Conservation (phyloP, 2,888 invertebrate species). For the Oegoconia quadripuncta region DNA sequence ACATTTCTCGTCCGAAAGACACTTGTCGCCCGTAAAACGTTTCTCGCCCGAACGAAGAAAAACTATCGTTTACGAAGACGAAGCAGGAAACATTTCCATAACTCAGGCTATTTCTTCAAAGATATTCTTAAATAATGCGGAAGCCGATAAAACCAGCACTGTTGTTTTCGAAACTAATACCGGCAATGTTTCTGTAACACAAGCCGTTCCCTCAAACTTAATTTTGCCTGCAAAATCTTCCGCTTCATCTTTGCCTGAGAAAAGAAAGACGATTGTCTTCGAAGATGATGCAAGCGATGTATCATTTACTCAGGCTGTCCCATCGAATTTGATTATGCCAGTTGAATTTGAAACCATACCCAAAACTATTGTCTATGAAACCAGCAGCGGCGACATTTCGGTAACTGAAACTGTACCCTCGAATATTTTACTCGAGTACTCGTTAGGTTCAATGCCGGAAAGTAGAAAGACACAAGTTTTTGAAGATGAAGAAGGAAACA, state of each 20-base stretch:
- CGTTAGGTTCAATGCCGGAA: slow-evolving; percentile 19
- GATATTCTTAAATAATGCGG: slow-evolving; percentile 13
- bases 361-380: slow-evolving; percentile 24
- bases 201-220: background rate
- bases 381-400: background rate
- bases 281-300: slow-evolving; percentile 26
- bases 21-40: no score
- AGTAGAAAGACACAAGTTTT: slow-evolving; percentile 4
- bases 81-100: slow-evolving; percentile 29
- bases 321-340: no score
- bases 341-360: no score
- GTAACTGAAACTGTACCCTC: slow-evolving; percentile 22
- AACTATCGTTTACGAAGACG: slow-evolving; percentile 27
- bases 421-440: slow-evolving; percentile 19
- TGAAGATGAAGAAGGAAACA: slow-evolving; percentile 19
- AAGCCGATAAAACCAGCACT: no score
- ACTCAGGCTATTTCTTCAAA: slow-evolving; percentile 28
- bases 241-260: no score
- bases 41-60: slow-evolving; percentile 16
- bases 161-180: no score
- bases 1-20: background rate
- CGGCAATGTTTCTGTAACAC: no score
- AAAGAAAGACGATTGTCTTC: slow-evolving; percentile 19
- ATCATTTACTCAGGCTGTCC: slow-evolving; percentile 30
- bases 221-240: no score